Evolutionary conservation across 2,113 vertebrate species (phyloP).

Genomic region (Cisticola juncidis): DNA sequence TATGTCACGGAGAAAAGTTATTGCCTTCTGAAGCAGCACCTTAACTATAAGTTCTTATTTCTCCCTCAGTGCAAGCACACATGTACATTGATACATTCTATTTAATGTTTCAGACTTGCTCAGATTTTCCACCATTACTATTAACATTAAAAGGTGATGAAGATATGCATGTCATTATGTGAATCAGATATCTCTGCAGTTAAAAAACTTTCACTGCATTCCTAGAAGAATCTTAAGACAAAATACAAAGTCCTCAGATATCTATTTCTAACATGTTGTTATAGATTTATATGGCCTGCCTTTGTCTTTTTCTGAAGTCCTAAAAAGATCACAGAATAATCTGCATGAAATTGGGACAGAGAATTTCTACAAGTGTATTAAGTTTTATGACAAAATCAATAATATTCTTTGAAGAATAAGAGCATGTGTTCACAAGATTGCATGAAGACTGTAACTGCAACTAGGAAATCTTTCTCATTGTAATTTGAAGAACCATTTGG

Average conservation of each 20-base stretch:
- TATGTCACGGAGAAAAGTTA: not conserved
- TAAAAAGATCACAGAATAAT: not conserved
- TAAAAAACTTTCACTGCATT: not conserved
- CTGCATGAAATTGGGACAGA: not conserved
- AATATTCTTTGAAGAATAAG: not conserved
- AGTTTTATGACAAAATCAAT: not conserved
- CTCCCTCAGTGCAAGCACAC: not conserved
- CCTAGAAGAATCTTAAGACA: not conserved
- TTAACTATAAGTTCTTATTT: not conserved
- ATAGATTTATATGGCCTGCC: not conserved
- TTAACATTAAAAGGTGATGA: not conserved
- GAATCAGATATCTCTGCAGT: not conserved
- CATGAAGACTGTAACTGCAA: not conserved
- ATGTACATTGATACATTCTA: not conserved
- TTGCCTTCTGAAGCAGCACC: not conserved
- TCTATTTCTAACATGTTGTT: not conserved
- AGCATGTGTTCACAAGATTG: not conserved
- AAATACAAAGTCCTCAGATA: not conserved
- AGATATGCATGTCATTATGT: not conserved
- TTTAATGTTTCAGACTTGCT: not conserved
- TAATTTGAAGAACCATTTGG: not conserved
- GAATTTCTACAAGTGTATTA: not conserved
- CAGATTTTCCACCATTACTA: not conserved
- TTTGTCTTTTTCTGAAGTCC: not conserved
- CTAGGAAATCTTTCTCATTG: not conserved